Base-by-base conservation (phyloP, 2,113 vertebrate species). In the Micronycteris hirsuta region DNA sequence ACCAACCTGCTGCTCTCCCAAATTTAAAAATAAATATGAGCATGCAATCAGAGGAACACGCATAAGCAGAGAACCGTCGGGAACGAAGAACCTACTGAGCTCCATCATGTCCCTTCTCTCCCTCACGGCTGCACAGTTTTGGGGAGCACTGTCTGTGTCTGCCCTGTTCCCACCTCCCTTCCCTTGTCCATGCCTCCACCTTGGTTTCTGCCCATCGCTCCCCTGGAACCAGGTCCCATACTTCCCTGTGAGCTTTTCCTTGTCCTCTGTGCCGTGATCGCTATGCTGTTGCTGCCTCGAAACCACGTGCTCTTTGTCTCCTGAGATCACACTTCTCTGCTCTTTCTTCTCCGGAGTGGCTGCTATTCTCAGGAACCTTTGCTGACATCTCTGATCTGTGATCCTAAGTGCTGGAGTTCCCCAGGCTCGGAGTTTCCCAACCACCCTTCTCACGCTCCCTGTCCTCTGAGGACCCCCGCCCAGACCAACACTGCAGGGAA, bases 131-230 rank as follows among this genome's bases (percentile, higher is more conserved):
- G 26, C 63, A 11, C 11, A 1, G 77, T 5, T 11, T 65, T 22
- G 15, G 19, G 81, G 78, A 22, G 19, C 0, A 0, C 13, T 4
- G n/a, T 58, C 52, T 58, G 3, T 1, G 24, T 15, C 8, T 19
- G n/a, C 9, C 3, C 4, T 16, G 3, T 24, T 77, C 22, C 88
- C 20, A 10, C n/a, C 36, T 85, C 41, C 6, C 17, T 7, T 28
- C 19, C 16, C 4, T 58, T 13, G 9, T 52, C 52, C 71, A 28
- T 2, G 11, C n/a, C n/a, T 67, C 45, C 19, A 54, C 33, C 17
- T 68, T 49, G 67, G 16, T 61, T 80, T 52, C 15, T 24, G n/a
- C 0, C 26, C 19, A 65, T 24, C 3, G 41, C 31, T 68, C 36
- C 17, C 36, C 9, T 54, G 87, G n/a, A 56, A 91, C 17, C 10